Evolutionary conservation across 2,888 invertebrate species (phyloP).

Genomic region (Exocentrus adspersus): DNA sequence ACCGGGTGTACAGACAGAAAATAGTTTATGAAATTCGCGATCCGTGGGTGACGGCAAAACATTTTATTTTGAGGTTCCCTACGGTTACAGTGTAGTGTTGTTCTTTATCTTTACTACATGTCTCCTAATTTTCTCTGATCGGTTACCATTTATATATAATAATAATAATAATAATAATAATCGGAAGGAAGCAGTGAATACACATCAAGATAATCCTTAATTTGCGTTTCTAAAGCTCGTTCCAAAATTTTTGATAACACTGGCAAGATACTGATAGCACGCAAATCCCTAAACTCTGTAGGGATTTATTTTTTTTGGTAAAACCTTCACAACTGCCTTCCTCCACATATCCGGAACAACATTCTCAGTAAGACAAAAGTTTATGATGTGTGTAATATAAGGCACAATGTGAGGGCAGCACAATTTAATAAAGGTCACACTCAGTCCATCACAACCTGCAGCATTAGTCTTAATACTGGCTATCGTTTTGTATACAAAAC

Average conservation of each 20-base stretch:
- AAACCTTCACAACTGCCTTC: conserved; percentile 12
- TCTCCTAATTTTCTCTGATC: no score
- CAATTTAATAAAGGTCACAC: conserved; percentile 11
- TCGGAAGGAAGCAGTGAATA: background rate
- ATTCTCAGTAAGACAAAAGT: conserved; percentile 9
- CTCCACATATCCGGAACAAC: conserved; percentile 4
- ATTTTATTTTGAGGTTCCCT: no score
- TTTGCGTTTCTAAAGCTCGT: no score
- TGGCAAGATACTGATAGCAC: background rate
- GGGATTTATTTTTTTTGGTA: conserved; percentile 8
- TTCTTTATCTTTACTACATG: no score
- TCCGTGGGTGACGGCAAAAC: no score
- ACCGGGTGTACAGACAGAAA: no score
- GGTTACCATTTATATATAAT: no score
- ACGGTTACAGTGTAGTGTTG: no score
- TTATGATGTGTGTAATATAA: conserved; percentile 6
- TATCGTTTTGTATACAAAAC: conserved; percentile 12
- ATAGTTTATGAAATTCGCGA: no score
- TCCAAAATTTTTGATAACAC: conserved; percentile 4
- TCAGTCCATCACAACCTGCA: conserved; percentile 10
- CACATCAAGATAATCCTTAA: no score
- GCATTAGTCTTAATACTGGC: conserved; percentile 11
- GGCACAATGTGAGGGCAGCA: conserved; percentile 9
- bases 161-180: no score
- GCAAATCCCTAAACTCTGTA: conserved; percentile 5